Base-by-base conservation (phyloP, 2,797 vertebrate species). In the Orestias chungarensis region DNA sequence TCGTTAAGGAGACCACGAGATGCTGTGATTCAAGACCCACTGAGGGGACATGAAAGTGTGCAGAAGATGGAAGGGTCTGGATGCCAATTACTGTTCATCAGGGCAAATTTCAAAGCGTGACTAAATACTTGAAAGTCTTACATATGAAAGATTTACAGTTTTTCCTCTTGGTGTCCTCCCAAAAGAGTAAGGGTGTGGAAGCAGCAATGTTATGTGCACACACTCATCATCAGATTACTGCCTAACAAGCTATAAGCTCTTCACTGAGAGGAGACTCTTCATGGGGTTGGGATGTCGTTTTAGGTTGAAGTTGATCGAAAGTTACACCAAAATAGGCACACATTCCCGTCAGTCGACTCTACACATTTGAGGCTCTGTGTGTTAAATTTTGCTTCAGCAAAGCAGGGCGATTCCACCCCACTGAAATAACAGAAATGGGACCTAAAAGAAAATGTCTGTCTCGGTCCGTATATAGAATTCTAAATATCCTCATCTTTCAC, bases 301-400 rank as follows among this genome's bases (percentile, higher is more conserved):
- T 66, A 7, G 68, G 23, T 78, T 74, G 77, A 80, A 76, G 78
- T 80, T 84, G 49, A 89, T 86, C 75, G 73, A 89, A 86, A 81
- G 75, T 68, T 79, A 68, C 80, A 82, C 78, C 84, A 77, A 69
- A 84, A 87, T n/a, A 78, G 44, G 71, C 72, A 71, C 52, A 77
- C 74, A 87, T 84, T 82, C 75, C 78, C 66, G 76, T 33, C 38
- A 14, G 78, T 90, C 88, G 87, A 89, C 88, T 79, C 75, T 68
- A 89, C 81, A 93, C 92, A 93, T 93, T 93, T 93, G 80, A 91
- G 73, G 69, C 71, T 70, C 76, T 91, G 91, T 94, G 92, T 93
- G 86, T 85, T 25, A 79, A 87, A 81, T 70, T 44, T 83, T 73
- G 76, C 76, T 80, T 71, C 49, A 82, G 84, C 74, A 78, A 78